Evolutionary conservation across 2,888 invertebrate species (phyloP), one percentile per base, ranked within the genome.

Genomic region (Caenorhabditis imperialis): DNA sequence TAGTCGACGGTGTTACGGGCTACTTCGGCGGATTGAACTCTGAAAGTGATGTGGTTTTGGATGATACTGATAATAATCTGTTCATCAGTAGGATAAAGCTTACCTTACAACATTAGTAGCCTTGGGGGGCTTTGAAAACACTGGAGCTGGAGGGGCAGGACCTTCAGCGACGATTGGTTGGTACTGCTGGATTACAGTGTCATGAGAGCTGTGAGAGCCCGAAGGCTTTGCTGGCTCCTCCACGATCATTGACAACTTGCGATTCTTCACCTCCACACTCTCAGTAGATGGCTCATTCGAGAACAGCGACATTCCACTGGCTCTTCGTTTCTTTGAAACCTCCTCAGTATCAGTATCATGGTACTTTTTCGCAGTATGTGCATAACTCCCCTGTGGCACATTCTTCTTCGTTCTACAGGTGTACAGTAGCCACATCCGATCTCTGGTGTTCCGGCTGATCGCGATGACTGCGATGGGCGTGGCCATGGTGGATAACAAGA

Each of bases 331-430:
- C 23, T 61, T 51, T 12, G 16, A 18, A 2, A 8, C 42, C n/a
- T 47, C 67, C 25, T 20, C 51, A 37, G 10, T 10, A 7, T 30
- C 30, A 30, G 30, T 53, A 30, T 73, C 73, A 22, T 67, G 57
- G 37, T 73, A 73, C 27, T 73, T 73, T 38, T 67, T 73, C 1
- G 67, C 73, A n/a, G 61, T 61, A 42, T 73, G 73, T 7, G 73
- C 55, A 38, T 60, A 73, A 16, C 55, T 55, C 33, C 73, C 73
- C 5, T 61, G 60, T 18, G 73, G 73, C 0, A 35, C 50, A 20
- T 45, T 61, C 18, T 47, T 53, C 23, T 48, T 40, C 30, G 55
- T 63, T 38, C 61, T 38, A 38, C 30, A 67, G 1, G 55, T 48
- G 33, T 73, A 73, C 25, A 73, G 16, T 2, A 61, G 6, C 22